Percentiles rank a stretch among this genome's conserved stretches.
These are phyloP conservation scores for Caenorhabditis uteleia DNA, from an alignment of 2,888 invertebrate genomes.

Conservation along the genomic window DNA sequence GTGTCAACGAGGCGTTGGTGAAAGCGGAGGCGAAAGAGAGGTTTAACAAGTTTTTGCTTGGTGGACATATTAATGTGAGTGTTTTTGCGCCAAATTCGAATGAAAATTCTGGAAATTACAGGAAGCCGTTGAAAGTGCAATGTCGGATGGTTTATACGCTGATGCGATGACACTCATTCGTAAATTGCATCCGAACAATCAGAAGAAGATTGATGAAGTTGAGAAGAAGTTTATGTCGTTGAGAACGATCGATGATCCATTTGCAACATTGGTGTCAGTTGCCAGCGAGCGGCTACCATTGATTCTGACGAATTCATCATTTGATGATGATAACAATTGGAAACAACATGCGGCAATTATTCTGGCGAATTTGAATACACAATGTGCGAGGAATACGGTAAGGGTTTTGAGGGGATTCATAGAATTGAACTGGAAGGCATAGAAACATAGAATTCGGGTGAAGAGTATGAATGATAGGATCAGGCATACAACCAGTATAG, in stretches of 20 bases:
- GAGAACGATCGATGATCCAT: slow-evolving; percentile 56
- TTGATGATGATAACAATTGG: slow-evolving; percentile 81
- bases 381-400: slow-evolving; percentile 30
- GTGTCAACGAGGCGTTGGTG: not conserved
- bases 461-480: too few relatives aligned
- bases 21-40: slow-evolving; percentile 26
- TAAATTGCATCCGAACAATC: slow-evolving; percentile 29
- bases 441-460: not conserved
- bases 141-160: slow-evolving; percentile 54
- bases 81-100: not conserved
- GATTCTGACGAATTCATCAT: slow-evolving; percentile 41
- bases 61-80: slow-evolving; percentile 38
- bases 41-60: slow-evolving; percentile 36
- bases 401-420: slow-evolving; percentile 2
- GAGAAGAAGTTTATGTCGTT: slow-evolving; percentile 50
- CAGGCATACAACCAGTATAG: too few relatives aligned
- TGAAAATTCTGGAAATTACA: slow-evolving; percentile 20
- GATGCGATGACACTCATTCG: slow-evolving; percentile 57
- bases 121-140: slow-evolving; percentile 64
- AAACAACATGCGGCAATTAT: slow-evolving; percentile 93
- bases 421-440: too few relatives aligned
- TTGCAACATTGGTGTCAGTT: slow-evolving; percentile 56
- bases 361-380: slow-evolving; percentile 77
- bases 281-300: slow-evolving; percentile 51
- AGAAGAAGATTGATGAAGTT: slow-evolving; percentile 49